These are phyloP conservation scores for Planococcus citri DNA, from an alignment of 1,140 invertebrate genomes.

Conservation along the genomic window DNA sequence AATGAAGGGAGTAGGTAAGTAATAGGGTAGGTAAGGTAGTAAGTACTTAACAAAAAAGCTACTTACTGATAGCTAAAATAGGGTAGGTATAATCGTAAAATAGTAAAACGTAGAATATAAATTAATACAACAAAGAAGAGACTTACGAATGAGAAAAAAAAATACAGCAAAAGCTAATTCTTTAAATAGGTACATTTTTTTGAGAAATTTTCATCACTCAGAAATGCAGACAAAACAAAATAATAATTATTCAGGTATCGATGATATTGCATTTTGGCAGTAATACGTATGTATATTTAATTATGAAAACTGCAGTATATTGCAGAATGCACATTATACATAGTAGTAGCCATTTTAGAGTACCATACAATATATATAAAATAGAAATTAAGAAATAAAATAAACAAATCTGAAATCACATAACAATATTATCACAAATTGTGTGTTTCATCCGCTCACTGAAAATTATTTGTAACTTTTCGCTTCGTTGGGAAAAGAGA, in stretches of 20 bases:
- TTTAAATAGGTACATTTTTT: too few species aligned
- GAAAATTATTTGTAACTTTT: background rate
- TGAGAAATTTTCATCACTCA: too few species aligned
- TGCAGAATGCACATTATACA: background rate
- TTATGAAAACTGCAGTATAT: background rate
- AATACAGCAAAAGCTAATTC: too few species aligned
- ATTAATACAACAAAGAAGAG: too few species aligned
- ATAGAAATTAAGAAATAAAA: background rate
- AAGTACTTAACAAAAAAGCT: too few species aligned
- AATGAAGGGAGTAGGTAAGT: too few species aligned
- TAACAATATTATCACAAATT: conserved; percentile 8
- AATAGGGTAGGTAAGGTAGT: too few species aligned
- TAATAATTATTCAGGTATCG: background rate
- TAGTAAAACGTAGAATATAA: too few species aligned
- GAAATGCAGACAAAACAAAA: too few species aligned
- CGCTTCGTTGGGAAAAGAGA: background rate
- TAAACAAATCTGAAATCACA: conserved; percentile 5
- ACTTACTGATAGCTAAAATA: too few species aligned
- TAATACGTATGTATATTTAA: background rate
- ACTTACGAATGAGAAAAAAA: too few species aligned
- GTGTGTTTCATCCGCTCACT: background rate
- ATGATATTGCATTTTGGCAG: conserved; percentile 6
- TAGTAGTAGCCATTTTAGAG: background rate
- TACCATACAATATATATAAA: background rate
- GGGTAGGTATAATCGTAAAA: too few species aligned